A percentile compares a stretch with the other conserved stretches of the same genome.
Evolutionary conservation across 2,113 vertebrate species (phyloP).

Genomic region (rabbit (Oryctolagus cuniculus)): DNA sequence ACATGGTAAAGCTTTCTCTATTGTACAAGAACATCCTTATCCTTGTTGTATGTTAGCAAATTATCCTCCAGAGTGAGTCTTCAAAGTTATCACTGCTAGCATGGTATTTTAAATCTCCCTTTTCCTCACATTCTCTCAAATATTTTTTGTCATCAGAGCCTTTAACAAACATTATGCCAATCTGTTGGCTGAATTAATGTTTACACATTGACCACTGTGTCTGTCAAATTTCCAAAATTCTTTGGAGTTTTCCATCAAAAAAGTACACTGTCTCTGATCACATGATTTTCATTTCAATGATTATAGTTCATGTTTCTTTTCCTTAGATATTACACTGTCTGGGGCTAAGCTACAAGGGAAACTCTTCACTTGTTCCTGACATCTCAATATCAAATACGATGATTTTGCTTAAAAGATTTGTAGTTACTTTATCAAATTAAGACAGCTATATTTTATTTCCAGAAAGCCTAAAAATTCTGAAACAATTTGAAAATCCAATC

Average conservation of each 20-base stretch:
- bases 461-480: neutral
- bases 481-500: neutral
- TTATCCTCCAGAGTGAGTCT: neutral
- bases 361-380: neutral
- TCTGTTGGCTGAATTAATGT: neutral
- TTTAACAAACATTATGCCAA: neutral
- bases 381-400: neutral
- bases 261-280: neutral
- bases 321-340: neutral
- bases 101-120: neutral
- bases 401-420: neutral
- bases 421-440: slow-evolving; percentile 32
- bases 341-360: neutral
- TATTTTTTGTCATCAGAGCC: neutral
- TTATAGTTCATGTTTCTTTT: neutral
- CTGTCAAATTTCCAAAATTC: neutral
- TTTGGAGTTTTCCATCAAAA: neutral
- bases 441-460: neutral
- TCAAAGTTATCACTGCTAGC: neutral
- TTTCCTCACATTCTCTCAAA: neutral
- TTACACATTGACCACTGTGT: neutral
- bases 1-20: neutral
- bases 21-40: neutral
- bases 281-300: neutral
- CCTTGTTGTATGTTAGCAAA: neutral